Conservation (phyloP, 2,113 vertebrate species). For the Xiphophorus maculatus region DNA sequence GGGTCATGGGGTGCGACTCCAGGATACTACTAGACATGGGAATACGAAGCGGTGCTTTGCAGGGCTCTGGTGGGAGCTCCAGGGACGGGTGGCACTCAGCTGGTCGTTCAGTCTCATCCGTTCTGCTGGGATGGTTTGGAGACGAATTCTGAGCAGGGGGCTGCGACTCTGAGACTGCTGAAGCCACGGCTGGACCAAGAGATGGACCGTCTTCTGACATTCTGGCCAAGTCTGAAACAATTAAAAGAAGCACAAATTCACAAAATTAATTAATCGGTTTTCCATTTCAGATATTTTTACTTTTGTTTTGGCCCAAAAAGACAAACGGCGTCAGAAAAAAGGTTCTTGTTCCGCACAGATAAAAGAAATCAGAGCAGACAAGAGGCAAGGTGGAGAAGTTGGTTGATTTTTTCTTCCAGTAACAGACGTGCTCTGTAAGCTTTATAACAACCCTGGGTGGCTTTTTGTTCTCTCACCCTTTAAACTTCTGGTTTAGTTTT, state of each 20-base stretch:
- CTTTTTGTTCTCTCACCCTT: neutral
- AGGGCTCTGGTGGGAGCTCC: conserved; percentile 64
- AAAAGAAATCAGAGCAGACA: neutral
- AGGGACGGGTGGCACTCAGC: conserved; percentile 55
- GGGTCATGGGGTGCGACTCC: conserved; percentile 67
- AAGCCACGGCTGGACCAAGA: conserved; percentile 42
- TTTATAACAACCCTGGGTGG: neutral
- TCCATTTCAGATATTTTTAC: too few relatives aligned
- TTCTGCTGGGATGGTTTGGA: conserved; percentile 55
- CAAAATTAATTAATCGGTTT: too few relatives aligned
- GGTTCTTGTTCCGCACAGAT: too few relatives aligned
- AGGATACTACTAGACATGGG: conserved; percentile 69
- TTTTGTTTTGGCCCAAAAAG: too few relatives aligned
- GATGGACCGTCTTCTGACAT: conserved; percentile 57
- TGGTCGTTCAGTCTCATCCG: conserved; percentile 64
- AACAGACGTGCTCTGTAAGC: neutral
- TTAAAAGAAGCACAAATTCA: neutral
- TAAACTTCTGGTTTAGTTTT: too few relatives aligned
- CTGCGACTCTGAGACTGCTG: conserved; percentile 46
- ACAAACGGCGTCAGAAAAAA: too few relatives aligned
- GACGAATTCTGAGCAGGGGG: conserved; percentile 44
- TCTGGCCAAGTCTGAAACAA: conserved; percentile 51
- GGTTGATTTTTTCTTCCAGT: neutral
- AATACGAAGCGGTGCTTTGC: conserved; percentile 65
- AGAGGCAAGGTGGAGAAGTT: neutral